Conservation (phyloP, 1,140 invertebrate species). For the Heterodera carotae region DNA sequence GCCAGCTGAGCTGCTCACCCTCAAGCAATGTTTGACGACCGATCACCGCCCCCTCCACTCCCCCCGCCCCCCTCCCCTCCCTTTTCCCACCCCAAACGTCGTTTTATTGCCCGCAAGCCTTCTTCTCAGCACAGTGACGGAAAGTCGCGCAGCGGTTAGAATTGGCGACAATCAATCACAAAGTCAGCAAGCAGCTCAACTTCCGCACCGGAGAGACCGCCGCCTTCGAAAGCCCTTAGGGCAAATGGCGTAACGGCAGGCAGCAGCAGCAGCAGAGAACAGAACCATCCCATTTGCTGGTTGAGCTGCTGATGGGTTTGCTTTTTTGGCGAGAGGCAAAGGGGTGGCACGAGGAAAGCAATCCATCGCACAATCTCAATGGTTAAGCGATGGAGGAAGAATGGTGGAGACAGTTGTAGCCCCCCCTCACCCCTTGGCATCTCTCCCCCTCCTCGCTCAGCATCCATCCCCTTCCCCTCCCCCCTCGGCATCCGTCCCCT, state of each 20-base stretch:
- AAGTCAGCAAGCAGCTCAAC: background rate
- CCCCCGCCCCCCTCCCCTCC: background rate
- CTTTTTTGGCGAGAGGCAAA: background rate
- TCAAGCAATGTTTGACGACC: background rate
- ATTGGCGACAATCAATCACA: constrained; percentile 1
- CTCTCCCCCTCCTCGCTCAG: too few relatives aligned
- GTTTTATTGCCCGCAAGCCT: background rate
- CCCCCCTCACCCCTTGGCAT: too few relatives aligned
- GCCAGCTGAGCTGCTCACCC: background rate
- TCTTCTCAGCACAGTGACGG: background rate
- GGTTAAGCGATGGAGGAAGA: too few relatives aligned
- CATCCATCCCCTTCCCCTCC: too few relatives aligned
- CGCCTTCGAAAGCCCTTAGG: background rate
- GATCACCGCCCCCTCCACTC: background rate
- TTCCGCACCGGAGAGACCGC: background rate
- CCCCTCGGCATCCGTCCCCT: too few relatives aligned
- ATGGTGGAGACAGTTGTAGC: too few relatives aligned
- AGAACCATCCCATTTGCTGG: background rate
- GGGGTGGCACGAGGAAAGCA: background rate
- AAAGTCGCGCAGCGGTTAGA: background rate
- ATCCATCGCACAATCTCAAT: too few relatives aligned
- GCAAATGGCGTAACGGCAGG: background rate
- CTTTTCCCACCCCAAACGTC: too few relatives aligned
- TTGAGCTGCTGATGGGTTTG: background rate
- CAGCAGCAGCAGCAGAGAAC: too few relatives aligned